A percentile compares a stretch with the other conserved stretches of the same genome.
These are phyloP conservation scores for Drosophila pachea DNA, from an alignment of 1,140 invertebrate genomes.

Conservation along the genomic window DNA sequence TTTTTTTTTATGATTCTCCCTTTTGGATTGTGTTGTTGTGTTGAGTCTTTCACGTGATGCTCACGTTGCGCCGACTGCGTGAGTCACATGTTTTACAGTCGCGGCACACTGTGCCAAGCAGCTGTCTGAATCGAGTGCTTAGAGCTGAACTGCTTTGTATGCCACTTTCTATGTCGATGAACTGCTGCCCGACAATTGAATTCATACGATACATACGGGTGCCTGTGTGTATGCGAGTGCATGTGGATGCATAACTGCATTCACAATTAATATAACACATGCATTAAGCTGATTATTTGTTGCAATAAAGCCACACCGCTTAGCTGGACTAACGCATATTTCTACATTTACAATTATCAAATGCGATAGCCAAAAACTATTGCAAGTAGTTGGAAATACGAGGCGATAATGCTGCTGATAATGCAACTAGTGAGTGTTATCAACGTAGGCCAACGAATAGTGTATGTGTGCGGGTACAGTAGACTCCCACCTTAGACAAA, in stretches of 20 bases:
- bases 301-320: too few species aligned
- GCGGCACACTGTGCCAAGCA: conserved; percentile 42
- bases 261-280: background rate
- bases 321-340: background rate
- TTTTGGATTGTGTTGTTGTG: conserved; percentile 2
- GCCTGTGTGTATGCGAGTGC: background rate
- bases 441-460: too few species aligned
- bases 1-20: background rate
- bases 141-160: conserved; percentile 1
- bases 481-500: too few species aligned
- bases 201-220: conserved; percentile 2
- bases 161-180: conserved; percentile 59
- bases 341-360: background rate
- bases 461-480: too few species aligned
- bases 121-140: background rate
- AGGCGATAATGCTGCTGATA: conserved; percentile 17
- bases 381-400: background rate
- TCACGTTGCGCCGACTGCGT: conserved; percentile 60
- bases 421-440: background rate
- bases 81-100: conserved; percentile 37
- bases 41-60: conserved; percentile 55
- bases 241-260: background rate
- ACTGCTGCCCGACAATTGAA: conserved; percentile 34
- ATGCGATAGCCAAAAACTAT: conserved; percentile 1
- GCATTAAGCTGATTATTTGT: background rate